Percentiles rank a stretch among this genome's conserved stretches.
Conservation (phyloP, 53 echinoderm and acorn worm genomes). For the Crossaster papposus region DNA sequence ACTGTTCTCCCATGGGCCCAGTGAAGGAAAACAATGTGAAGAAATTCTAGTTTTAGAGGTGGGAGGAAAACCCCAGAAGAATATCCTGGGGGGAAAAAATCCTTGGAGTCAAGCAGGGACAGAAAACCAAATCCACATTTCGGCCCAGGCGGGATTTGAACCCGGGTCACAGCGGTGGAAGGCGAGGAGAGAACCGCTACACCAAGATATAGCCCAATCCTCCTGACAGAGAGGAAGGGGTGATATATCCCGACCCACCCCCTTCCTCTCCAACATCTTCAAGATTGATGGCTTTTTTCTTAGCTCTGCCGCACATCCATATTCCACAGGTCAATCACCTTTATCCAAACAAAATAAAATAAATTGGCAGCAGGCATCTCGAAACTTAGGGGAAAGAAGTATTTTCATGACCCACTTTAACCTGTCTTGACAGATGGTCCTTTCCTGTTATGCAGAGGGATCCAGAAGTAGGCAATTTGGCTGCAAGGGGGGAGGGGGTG, state of each 20-base stretch:
- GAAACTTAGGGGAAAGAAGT: neutral
- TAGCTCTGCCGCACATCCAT: neutral
- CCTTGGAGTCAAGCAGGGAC: too few species aligned
- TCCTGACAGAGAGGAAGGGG: neutral
- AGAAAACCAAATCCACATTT: too few species aligned
- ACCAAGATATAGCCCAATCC: too few species aligned
- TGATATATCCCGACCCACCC: neutral
- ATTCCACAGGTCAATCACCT: neutral
- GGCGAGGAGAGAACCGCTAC: too few species aligned
- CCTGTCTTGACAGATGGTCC: conserved; percentile 9
- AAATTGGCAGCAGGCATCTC: neutral
- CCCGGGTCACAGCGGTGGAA: too few species aligned
- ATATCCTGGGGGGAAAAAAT: too few species aligned
- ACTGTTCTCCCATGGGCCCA: too few species aligned
- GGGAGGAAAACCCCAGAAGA: too few species aligned
- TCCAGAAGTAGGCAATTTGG: conserved; percentile 37
- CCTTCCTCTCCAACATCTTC: neutral
- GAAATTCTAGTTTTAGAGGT: too few species aligned
- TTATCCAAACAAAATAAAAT: neutral
- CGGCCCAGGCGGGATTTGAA: too few species aligned
- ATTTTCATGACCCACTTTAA: conserved; percentile 17
- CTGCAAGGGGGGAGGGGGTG: conserved; percentile 1
- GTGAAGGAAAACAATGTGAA: too few species aligned
- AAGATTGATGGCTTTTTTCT: neutral
- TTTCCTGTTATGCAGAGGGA: conserved; percentile 46